phyloP scores from a whole-genome alignment of 2,113 vertebrate species.

The Herpetotheres cachinnans region DNA sequence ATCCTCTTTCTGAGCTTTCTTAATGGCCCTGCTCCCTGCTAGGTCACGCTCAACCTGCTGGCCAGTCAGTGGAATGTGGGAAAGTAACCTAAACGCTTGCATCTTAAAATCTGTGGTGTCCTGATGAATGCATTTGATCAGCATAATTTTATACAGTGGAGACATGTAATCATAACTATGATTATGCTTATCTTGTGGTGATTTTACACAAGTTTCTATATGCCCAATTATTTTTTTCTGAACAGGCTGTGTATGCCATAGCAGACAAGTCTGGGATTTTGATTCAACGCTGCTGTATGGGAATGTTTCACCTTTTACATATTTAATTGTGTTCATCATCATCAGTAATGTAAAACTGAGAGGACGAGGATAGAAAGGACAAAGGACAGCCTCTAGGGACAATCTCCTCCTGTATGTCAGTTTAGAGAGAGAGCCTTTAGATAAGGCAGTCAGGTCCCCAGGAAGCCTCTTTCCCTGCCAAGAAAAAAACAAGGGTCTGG shows the following conservation, averaged over 20 bases:
- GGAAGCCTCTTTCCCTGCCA: neutral
- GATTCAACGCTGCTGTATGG: neutral
- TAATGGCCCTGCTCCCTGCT: neutral
- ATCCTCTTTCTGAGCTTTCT: neutral
- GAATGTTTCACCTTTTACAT: neutral
- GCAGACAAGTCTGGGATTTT: neutral
- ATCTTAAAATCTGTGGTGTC: neutral
- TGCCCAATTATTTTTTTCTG: neutral
- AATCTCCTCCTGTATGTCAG: neutral
- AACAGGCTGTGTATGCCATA: neutral
- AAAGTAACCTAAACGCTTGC: neutral
- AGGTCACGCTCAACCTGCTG: neutral
- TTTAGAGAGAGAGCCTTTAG: neutral
- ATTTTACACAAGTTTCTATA: neutral
- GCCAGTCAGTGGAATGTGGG: accelerated
- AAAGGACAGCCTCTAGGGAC: neutral
- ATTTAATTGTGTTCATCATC: neutral
- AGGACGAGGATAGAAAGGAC: neutral
- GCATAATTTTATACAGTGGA: neutral
- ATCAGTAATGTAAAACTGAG: neutral
- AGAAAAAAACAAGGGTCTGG: neutral
- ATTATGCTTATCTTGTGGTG: neutral
- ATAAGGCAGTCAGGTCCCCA: neutral
- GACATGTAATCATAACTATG: neutral
- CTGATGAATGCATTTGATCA: neutral